phyloP scores from a whole-genome alignment of 2,113 vertebrate genomes.

The Ammospiza caudacuta region DNA sequence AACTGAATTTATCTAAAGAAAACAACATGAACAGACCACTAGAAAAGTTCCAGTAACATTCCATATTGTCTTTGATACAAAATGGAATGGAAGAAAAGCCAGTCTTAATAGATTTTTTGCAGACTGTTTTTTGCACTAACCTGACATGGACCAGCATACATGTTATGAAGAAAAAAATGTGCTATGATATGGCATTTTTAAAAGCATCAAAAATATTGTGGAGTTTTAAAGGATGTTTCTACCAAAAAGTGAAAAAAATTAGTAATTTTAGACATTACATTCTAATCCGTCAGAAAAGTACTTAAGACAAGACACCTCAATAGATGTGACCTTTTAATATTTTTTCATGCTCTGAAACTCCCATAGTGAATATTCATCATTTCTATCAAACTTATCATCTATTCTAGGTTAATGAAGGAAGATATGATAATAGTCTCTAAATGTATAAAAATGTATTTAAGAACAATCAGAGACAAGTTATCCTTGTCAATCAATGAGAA shows the following conservation, averaged over 20 bases:
- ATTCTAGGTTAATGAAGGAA: not conserved
- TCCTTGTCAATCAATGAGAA: not conserved
- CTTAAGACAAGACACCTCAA: not conserved
- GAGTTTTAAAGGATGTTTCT: not conserved
- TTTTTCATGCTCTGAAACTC: not conserved
- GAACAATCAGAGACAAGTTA: not conserved
- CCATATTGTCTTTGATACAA: not conserved
- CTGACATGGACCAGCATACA: not conserved
- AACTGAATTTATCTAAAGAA: not conserved
- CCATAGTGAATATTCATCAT: not conserved
- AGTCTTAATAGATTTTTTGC: not conserved
- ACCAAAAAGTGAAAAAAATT: not conserved
- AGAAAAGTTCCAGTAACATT: not conserved
- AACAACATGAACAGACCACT: not conserved
- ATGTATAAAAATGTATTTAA: conserved; percentile 8
- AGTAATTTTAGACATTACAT: not conserved
- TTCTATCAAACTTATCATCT: not conserved
- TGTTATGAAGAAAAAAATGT: not conserved
- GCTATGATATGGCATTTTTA: not conserved
- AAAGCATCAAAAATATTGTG: not conserved
- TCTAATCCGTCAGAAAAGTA: not conserved
- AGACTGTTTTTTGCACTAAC: not conserved
- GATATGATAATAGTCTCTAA: not conserved
- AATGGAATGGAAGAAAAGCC: not conserved
- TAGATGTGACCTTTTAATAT: not conserved